Conservation (phyloP, 2,113 vertebrate genomes). For the Tricholaema leucomelas region DNA sequence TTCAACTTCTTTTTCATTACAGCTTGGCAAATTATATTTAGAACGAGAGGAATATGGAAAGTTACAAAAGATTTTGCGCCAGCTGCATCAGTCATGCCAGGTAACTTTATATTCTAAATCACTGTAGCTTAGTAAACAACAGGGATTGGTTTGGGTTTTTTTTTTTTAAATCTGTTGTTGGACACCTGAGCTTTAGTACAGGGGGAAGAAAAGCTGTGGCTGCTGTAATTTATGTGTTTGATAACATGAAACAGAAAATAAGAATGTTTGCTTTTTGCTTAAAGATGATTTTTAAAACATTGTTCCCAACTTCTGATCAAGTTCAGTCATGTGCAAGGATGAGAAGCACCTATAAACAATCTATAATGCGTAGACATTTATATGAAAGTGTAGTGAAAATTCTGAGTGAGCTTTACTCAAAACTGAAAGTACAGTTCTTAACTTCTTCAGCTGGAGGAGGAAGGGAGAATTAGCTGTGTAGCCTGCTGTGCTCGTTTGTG, state of each 20-base stretch:
- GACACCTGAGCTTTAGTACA: not conserved
- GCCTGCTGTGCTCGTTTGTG: not conserved
- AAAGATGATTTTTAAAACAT: not conserved
- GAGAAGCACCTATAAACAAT: not conserved
- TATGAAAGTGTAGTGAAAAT: not conserved
- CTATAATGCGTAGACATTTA: not conserved
- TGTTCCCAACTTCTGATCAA: not conserved
- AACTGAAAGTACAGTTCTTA: not conserved
- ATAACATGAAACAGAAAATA: not conserved
- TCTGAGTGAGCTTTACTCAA: not conserved
- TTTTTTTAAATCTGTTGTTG: not conserved
- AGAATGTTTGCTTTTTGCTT: not conserved
- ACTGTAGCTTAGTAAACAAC: not conserved
- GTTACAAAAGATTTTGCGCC: slow-evolving; percentile 96
- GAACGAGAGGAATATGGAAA: slow-evolving; percentile 98
- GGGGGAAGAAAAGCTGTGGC: not conserved
- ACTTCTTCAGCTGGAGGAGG: not conserved
- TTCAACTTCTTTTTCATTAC: slow-evolving; percentile 48
- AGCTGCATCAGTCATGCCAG: slow-evolving; percentile 98
- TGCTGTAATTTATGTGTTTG: not conserved
- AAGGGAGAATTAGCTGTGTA: not conserved
- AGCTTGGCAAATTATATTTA: slow-evolving; percentile 98
- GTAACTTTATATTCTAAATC: slow-evolving; percentile 70
- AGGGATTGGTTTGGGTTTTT: too few species aligned
- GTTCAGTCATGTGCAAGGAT: not conserved